Percentiles rank a stretch among this genome's conserved stretches.
Conservation (phyloP, 1,140 invertebrate genomes). For the Drosophila punjabiensis region DNA sequence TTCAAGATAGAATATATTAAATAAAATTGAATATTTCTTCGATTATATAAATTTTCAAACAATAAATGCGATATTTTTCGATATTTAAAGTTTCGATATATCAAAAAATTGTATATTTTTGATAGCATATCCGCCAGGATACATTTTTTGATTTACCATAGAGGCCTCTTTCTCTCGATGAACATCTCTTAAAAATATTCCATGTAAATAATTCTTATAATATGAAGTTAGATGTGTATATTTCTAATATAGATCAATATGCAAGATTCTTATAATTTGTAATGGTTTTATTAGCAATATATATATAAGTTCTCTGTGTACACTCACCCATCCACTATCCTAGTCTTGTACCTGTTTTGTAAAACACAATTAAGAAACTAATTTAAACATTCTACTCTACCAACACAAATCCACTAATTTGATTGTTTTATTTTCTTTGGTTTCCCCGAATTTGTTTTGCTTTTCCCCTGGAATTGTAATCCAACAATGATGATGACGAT, state of each 20-base stretch:
- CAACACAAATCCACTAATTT: slow-evolving; percentile 49
- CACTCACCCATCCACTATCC: slow-evolving; percentile 16
- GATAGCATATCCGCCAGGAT: neutral
- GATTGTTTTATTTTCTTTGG: slow-evolving; percentile 44
- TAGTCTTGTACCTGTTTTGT: slow-evolving; percentile 16
- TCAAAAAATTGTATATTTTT: neutral
- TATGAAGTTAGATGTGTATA: neutral
- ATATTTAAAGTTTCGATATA: neutral
- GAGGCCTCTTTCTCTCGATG: neutral
- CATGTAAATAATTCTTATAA: neutral
- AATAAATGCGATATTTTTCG: neutral
- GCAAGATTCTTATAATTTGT: neutral
- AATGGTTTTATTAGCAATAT: neutral
- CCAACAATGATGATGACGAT: slow-evolving; percentile 3
- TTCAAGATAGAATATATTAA: too few species aligned
- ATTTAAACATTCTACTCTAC: slow-evolving; percentile 34
- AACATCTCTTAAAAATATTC: neutral
- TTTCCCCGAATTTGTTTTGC: slow-evolving; percentile 32
- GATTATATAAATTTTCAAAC: neutral
- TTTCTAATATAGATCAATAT: neutral
- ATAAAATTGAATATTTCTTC: too few species aligned
- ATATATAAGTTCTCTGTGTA: neutral
- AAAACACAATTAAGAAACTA: slow-evolving; percentile 35
- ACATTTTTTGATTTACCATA: neutral
- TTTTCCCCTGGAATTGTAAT: slow-evolving; percentile 23